phyloP scores from a whole-genome alignment of 1,140 invertebrate genomes.

The Caenorhabditis latens region DNA sequence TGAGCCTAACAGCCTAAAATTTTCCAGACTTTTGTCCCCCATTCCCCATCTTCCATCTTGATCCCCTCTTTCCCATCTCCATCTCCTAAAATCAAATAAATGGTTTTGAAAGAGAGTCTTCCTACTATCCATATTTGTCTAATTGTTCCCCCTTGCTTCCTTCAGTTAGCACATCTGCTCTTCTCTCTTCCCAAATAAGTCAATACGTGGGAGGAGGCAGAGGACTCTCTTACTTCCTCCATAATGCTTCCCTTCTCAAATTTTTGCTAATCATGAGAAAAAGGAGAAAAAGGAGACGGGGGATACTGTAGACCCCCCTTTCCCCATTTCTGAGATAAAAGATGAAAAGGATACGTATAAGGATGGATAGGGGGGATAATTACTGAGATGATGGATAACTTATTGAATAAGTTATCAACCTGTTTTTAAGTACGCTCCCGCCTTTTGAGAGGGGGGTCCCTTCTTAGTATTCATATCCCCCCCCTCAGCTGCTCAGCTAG shows the following conservation, averaged over 20 bases:
- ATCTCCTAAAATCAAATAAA: constrained; percentile 31
- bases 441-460: not conserved
- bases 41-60: no score
- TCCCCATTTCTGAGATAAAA: not conserved
- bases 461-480: no score
- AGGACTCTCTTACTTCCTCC: not conserved
- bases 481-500: no score
- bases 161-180: constrained; percentile 52
- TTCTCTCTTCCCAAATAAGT: constrained; percentile 4
- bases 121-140: constrained; percentile 20
- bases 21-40: no score
- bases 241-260: not conserved
- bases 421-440: not conserved
- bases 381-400: constrained; percentile 37
- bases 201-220: constrained; percentile 15
- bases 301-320: not conserved
- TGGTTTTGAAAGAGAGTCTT: not conserved
- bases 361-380: not conserved
- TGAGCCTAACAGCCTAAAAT: no score
- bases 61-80: not conserved
- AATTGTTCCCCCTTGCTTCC: not conserved
- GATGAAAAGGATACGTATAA: not conserved
- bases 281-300: not conserved
- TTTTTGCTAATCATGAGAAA: constrained; percentile 42
- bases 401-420: constrained; percentile 31